Base-by-base conservation (phyloP, 2,113 vertebrate species). In the Xiphorhynchus elegans region DNA sequence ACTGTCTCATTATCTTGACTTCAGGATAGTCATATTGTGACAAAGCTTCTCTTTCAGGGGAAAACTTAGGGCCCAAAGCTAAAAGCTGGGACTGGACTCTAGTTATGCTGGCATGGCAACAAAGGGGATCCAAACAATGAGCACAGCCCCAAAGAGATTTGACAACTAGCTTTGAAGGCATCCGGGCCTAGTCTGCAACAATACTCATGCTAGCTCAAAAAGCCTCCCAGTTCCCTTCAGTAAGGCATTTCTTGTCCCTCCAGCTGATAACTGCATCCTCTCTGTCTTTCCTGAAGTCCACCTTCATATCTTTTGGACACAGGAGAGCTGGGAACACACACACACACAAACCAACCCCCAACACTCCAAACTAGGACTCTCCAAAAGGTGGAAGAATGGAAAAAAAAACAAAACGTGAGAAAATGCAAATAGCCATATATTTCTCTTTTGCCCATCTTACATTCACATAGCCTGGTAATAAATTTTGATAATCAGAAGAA, bases 41-140 rank as follows among this genome's bases (percentile, higher is more conserved):
- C 70, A 94, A 82, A 83, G 58, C 74, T 91, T 68, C 82, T 90
- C 70, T 85, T 95, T 59, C 31, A 72, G 40, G 37, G 59, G 24
- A 81, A 85, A 68, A 69, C n/a, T 60, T 44, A n/a, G 82, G 37
- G 62, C 40, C 56, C 40, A 79, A 91, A 91, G 91, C 76, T 60
- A 95, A 75, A 78, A 89, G 70, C 52, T 82, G 28, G 53, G 74
- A 68, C 44, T 75, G 78, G 52, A 72, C 31, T 68, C 60, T 15
- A 31, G 84, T 76, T 93, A 79, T 7, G 33, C 78, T 87, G 92
- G 82, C 55, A 13, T 64, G 39, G 66, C 63, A 82, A 89, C 84
- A 95, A 70, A 87, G 49, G 52, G 66, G 18, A 91, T 75, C 28
- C 49, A 90, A 79, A 94, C 62, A 89, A 49, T 52, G 14, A 81